Evolutionary conservation across 2,797 vertebrate species (phyloP).

Genomic region (Acanthurus tractus): DNA sequence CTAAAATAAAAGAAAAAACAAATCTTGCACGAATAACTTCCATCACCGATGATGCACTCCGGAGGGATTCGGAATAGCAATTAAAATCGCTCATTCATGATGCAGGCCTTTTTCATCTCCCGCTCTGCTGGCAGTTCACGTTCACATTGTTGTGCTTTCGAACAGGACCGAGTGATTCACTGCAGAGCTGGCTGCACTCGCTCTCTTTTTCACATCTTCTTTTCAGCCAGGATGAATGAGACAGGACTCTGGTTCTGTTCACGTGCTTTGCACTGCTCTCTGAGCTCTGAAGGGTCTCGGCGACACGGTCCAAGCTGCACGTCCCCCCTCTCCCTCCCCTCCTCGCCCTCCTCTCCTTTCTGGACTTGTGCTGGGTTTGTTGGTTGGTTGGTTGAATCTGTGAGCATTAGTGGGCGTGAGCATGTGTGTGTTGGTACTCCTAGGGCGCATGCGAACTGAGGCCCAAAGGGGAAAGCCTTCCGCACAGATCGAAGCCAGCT

Average conservation of each 20-base stretch:
- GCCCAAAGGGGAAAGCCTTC: constrained; percentile 82
- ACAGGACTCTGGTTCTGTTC: constrained; percentile 60
- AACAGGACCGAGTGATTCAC: constrained; percentile 39
- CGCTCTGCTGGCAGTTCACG: constrained; percentile 5
- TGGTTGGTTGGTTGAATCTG: constrained; percentile 63
- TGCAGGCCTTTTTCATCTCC: constrained; percentile 25
- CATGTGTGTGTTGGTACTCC: constrained; percentile 53
- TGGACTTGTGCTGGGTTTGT: constrained; percentile 56
- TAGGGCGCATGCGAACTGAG: constrained; percentile 84
- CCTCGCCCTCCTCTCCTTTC: constrained; percentile 55
- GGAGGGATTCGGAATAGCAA: constrained; percentile 23
- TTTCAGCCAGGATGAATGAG: constrained; percentile 65
- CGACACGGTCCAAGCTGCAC: constrained; percentile 51
- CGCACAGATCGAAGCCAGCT: constrained; percentile 83
- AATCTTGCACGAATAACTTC: constrained; percentile 24
- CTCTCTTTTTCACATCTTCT: neutral
- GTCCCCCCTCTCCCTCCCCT: constrained; percentile 27
- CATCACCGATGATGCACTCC: constrained; percentile 13
- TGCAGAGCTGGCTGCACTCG: neutral
- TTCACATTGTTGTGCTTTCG: constrained; percentile 35
- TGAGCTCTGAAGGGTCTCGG: constrained; percentile 49
- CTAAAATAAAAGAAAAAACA: constrained; percentile 23
- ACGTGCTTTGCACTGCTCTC: constrained; percentile 48
- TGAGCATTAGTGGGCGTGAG: constrained; percentile 73
- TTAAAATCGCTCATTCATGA: constrained; percentile 31